phyloP scores from a whole-genome alignment of 2,888 invertebrate genomes.

The Coleophora flavipennella region DNA sequence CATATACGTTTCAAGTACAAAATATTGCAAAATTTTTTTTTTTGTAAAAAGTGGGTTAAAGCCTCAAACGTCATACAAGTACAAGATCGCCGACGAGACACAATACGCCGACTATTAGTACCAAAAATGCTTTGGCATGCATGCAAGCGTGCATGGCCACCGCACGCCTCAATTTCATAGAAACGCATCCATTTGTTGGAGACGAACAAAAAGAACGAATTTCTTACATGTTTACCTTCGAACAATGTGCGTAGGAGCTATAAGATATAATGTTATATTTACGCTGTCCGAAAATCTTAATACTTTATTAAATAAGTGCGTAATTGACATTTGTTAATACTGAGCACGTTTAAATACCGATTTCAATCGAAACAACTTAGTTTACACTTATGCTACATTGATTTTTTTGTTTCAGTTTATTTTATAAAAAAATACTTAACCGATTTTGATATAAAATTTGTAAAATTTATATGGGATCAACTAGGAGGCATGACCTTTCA shows the following conservation, averaged over 20 bases:
- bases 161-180: slow-evolving; percentile 30
- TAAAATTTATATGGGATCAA: too few relatives aligned
- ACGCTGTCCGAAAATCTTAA: slow-evolving; percentile 23
- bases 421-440: too few relatives aligned
- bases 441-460: too few relatives aligned
- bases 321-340: too few relatives aligned
- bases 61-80: slow-evolving; percentile 49
- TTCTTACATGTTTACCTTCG: slow-evolving; percentile 52
- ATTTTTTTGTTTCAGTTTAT: too few relatives aligned
- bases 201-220: slow-evolving; percentile 47
- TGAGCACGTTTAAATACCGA: too few relatives aligned
- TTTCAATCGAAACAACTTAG: too few relatives aligned
- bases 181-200: slow-evolving; percentile 38
- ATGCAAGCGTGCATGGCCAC: slow-evolving; percentile 8
- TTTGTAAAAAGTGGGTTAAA: too few relatives aligned
- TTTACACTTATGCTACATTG: too few relatives aligned
- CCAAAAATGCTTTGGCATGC: slow-evolving; percentile 31
- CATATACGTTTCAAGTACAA: too few relatives aligned
- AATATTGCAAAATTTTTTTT: too few relatives aligned
- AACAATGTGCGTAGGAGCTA: slow-evolving; percentile 53
- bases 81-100: slow-evolving; percentile 40
- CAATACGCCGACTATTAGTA: slow-evolving; percentile 42
- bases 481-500: too few relatives aligned
- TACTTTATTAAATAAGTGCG: slow-evolving; percentile 20
- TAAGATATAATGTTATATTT: slow-evolving; percentile 33